Conservation (phyloP, 1,140 invertebrate genomes). For the Papilio aristodemus region DNA sequence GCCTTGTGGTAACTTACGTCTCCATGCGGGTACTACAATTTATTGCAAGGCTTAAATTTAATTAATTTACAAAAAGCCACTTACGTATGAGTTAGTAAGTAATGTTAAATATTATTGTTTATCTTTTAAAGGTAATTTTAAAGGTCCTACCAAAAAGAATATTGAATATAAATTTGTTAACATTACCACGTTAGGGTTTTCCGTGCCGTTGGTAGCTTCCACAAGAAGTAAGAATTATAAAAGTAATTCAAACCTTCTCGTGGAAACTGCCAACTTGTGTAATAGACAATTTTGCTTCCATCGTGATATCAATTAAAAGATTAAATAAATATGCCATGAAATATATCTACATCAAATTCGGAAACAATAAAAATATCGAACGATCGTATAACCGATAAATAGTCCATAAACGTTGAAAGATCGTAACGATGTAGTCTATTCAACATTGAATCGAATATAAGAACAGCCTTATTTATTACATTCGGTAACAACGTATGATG, state of each 20-base stretch:
- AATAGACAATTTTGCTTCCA: no score
- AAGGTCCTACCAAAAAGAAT: no score
- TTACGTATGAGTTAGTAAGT: neutral
- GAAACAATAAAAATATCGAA: constrained; percentile 15
- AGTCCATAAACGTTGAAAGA: constrained; percentile 15
- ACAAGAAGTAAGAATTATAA: no score
- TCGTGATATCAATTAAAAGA: no score
- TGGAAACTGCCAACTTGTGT: no score
- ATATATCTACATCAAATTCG: constrained; percentile 13
- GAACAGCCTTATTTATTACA: constrained; percentile 24
- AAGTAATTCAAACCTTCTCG: no score
- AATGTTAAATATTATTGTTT: neutral
- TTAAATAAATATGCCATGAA: neutral
- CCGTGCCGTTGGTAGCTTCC: no score
- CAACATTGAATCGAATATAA: neutral
- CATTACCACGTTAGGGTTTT: no score
- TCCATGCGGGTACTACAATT: neutral
- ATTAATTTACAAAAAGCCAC: neutral
- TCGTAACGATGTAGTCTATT: constrained; percentile 1
- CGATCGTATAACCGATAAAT: constrained; percentile 1
- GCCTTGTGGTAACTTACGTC: constrained; percentile 9
- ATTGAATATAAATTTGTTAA: no score
- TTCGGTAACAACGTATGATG: constrained; percentile 34
- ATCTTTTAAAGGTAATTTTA: neutral
- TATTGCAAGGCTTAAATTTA: constrained; percentile 13